Percentiles rank a stretch among this genome's conserved stretches.
phyloP scores from a whole-genome alignment of 1,140 invertebrate genomes.

The Tenebrio molitor region DNA sequence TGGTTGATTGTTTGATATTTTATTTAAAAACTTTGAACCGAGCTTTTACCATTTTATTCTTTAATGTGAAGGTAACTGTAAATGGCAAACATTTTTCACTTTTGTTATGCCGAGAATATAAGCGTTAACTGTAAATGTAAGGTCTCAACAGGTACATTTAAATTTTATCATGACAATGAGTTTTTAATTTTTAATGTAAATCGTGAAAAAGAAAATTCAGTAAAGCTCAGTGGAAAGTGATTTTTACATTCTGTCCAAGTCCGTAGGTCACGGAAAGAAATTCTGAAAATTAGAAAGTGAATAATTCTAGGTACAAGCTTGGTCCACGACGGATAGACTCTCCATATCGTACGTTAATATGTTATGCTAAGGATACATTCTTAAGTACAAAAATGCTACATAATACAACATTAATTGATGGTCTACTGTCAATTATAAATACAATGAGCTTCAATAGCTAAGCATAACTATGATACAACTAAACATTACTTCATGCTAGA shows the following conservation, averaged over 20 bases:
- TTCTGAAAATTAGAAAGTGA: neutral
- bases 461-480: constrained; percentile 36
- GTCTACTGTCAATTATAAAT: constrained; percentile 25
- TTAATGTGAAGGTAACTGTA: neutral
- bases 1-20: constrained; percentile 36
- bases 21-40: constrained; percentile 23
- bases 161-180: no score
- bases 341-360: neutral
- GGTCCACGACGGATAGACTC: constrained; percentile 15
- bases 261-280: no score
- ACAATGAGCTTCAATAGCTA: constrained; percentile 27
- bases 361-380: constrained; percentile 25
- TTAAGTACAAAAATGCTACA: constrained; percentile 37
- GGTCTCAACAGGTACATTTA: no score
- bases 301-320: constrained; percentile 23
- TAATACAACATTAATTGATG: constrained; percentile 35
- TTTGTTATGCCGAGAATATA: no score
- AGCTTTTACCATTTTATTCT: constrained; percentile 26
- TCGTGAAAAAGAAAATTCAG: no score
- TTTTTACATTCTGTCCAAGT: no score
- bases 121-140: no score
- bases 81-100: no score
- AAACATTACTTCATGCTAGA: constrained; percentile 39
- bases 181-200: no score
- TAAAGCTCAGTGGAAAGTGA: no score